A percentile compares a stretch with the other conserved stretches of the same genome.
Conservation (phyloP, 2,797 vertebrate genomes). For the Lepus oiostolus region DNA sequence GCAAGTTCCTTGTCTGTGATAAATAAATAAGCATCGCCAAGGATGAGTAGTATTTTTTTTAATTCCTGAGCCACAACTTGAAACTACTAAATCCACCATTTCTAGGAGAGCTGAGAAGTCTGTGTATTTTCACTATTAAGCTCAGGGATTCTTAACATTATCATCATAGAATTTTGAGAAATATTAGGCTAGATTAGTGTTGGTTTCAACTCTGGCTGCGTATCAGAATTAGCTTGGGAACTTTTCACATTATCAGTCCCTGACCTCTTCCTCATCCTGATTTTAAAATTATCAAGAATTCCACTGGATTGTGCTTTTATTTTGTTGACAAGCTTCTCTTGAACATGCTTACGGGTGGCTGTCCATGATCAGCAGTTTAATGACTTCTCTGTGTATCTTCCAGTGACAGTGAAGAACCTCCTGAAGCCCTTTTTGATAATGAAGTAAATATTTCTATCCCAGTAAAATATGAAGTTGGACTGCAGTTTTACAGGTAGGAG, state of each 20-base stretch:
- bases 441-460: constrained; percentile 91
- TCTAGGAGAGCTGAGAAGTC: background rate
- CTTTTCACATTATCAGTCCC: background rate
- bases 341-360: background rate
- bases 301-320: background rate
- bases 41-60: background rate
- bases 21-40: background rate
- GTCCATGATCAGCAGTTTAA: background rate
- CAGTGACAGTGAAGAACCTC: constrained; percentile 96
- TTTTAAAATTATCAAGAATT: background rate
- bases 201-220: background rate
- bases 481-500: constrained; percentile 93
- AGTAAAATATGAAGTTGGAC: constrained; percentile 93
- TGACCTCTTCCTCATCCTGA: background rate
- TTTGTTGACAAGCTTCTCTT: background rate
- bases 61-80: background rate
- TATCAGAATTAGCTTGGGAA: background rate
- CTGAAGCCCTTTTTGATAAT: constrained; percentile 92
- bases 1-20: background rate
- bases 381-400: constrained; percentile 55
- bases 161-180: background rate
- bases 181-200: background rate
- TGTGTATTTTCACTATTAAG: background rate
- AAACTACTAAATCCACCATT: background rate
- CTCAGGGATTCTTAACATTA: background rate